Base-by-base conservation (phyloP, 1,140 invertebrate species). In the Micrasema minimum region DNA sequence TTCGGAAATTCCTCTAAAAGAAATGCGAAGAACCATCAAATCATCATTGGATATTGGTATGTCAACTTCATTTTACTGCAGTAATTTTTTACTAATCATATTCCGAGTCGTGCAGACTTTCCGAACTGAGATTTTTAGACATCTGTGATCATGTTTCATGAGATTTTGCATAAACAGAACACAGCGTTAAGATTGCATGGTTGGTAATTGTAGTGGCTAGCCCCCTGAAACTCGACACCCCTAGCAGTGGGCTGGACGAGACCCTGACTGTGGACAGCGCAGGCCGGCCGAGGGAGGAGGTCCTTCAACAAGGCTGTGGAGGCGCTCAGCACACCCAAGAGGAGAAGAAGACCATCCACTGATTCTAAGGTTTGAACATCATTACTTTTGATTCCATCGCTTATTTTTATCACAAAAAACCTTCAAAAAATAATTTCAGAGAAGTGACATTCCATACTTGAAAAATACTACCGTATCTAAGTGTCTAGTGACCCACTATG, bases 221-320 rank as follows among this genome's bases (percentile, higher is more conserved):
- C 16, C 72, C 66, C 2, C 16, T 48, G n/a, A 73, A 41, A 26
- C 22, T 16, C 2, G 55, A 26, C 1, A 69, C 67, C 37, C 65
- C 72, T 0, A 66, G 38, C n/a, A 26, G 35, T 18, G 18, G 35
- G 4, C 37, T 72, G 18, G 59, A 75, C 16, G 70, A 69, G 14
- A 66, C 66, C 23, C 37, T 43, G 4, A 46, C 50, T 1, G 46
- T 43, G 2, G 69, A 62, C 4, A 75, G 74, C 62, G 69, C 64
- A 11, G 46, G 74, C 1, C 79, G 80, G 38, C 77, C 78, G 0
- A 78, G 83, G 83, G 0, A 79, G 83, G 41, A 79, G 79, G 11
- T 84, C 82, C 0, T 84, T 84, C 75, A 80, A 77, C 37, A 79
- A 78, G 64, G 83, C 83, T 1, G 79, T 80, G 51, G 80, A 82